A percentile compares a stretch with the other conserved stretches of the same genome.
These are phyloP conservation scores for Chironomus riparius DNA, from an alignment of 2,888 invertebrate species.

Conservation along the genomic window DNA sequence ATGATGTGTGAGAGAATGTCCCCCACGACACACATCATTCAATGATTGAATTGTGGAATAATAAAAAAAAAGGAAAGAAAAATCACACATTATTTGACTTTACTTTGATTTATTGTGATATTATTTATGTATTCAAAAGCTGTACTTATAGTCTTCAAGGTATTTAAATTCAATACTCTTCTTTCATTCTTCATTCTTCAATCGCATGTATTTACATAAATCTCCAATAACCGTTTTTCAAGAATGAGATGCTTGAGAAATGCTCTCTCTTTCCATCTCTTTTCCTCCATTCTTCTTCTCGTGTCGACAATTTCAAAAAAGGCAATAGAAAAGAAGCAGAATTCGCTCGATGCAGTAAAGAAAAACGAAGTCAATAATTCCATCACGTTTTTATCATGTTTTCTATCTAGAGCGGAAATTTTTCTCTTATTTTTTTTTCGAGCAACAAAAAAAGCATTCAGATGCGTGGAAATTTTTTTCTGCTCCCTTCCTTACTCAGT, in stretches of 20 bases:
- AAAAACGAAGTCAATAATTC: slow-evolving; percentile 17
- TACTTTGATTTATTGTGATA: slow-evolving; percentile 21
- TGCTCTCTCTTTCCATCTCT: background rate
- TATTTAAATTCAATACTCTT: slow-evolving; percentile 19
- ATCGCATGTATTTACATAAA: slow-evolving; percentile 21
- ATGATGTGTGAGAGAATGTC: background rate
- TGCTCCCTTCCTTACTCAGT: background rate
- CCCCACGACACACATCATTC: background rate
- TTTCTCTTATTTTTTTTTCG: background rate
- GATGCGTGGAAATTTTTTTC: background rate
- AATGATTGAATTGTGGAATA: background rate
- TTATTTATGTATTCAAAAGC: slow-evolving; percentile 24
- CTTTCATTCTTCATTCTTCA: slow-evolving; percentile 7
- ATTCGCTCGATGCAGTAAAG: background rate
- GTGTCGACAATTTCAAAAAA: background rate
- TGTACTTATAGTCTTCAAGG: slow-evolving; percentile 8
- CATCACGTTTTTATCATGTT: slow-evolving; percentile 22
- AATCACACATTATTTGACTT: slow-evolving; percentile 20
- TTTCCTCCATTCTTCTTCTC: background rate
- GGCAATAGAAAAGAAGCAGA: background rate
- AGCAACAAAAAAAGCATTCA: background rate
- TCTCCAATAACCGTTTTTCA: slow-evolving; percentile 17
- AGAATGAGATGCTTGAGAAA: slow-evolving; percentile 7
- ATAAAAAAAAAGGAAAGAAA: background rate
- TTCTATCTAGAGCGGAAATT: slow-evolving; percentile 18